These are phyloP conservation scores for Capitella teleta DNA, from an alignment of 1,140 invertebrate genomes.

Conservation along the genomic window DNA sequence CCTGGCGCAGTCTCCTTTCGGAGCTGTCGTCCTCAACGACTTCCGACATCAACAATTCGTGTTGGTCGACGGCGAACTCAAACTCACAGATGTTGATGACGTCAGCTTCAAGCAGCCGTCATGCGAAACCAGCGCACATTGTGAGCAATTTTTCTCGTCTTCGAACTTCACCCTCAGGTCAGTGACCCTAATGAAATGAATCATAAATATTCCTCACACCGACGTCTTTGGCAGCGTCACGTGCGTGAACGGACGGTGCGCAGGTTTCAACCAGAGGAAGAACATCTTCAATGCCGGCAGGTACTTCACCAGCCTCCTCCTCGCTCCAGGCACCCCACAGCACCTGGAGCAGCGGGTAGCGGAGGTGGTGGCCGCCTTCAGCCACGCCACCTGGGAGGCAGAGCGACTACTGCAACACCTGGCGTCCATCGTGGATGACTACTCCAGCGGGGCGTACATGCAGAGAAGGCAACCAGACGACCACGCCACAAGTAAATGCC, in stretches of 20 bases:
- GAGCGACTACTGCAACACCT: constrained; percentile 25
- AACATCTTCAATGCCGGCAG: constrained; percentile 43
- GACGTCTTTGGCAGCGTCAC: constrained; percentile 17
- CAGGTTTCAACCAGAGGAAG: constrained; percentile 41
- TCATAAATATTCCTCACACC: neutral
- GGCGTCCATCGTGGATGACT: constrained; percentile 26
- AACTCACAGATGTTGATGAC: constrained; percentile 46
- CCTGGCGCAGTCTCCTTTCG: constrained; percentile 36
- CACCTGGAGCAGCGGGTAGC: constrained; percentile 24
- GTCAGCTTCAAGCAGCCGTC: constrained; percentile 37
- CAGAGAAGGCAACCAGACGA: constrained; percentile 17
- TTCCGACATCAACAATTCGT: constrained; percentile 47
- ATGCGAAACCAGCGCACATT: constrained; percentile 29
- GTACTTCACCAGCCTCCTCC: constrained; percentile 40
- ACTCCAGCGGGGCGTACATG: constrained; percentile 33
- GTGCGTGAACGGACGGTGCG: constrained; percentile 33
- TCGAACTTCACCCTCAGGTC: constrained; percentile 29
- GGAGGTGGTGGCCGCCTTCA: constrained; percentile 28
- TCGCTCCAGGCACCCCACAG: constrained; percentile 40
- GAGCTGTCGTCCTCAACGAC: constrained; percentile 44
- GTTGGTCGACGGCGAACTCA: constrained; percentile 38
- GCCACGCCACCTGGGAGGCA: constrained; percentile 24
- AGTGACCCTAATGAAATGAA: neutral
- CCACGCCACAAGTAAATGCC: no score
- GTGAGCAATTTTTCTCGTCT: constrained; percentile 21